These are phyloP conservation scores for Watsonalla cultraria DNA, from an alignment of 2,888 invertebrate genomes.

Conservation along the genomic window DNA sequence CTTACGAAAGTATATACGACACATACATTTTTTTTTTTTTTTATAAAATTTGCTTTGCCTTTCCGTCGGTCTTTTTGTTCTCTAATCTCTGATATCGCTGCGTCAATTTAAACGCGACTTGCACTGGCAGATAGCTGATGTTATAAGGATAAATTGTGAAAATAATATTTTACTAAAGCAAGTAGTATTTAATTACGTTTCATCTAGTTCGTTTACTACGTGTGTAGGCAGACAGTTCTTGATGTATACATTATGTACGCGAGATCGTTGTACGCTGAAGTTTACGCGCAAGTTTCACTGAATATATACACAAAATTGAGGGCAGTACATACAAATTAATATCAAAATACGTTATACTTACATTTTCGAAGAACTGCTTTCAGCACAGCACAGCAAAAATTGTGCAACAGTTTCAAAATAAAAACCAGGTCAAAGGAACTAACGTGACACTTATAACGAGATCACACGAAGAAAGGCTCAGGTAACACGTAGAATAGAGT, in stretches of 20 bases:
- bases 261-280: background rate
- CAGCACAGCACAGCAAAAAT: conserved; percentile 33
- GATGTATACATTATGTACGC: background rate
- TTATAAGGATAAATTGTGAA: too few relatives aligned
- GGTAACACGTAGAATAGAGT: conserved; percentile 24
- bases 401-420: conserved; percentile 63
- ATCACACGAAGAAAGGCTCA: conserved; percentile 22
- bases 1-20: too few relatives aligned
- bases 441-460: conserved; percentile 25
- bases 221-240: too few relatives aligned
- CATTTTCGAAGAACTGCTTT: conserved; percentile 24
- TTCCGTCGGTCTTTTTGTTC: too few relatives aligned
- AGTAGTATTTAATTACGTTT: too few relatives aligned
- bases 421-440: conserved; percentile 55
- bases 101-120: too few relatives aligned
- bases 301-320: background rate
- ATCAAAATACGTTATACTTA: conserved; percentile 20
- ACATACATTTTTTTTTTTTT: too few relatives aligned
- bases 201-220: too few relatives aligned
- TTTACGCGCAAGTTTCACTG: background rate
- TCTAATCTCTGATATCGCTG: too few relatives aligned
- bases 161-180: too few relatives aligned
- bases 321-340: background rate
- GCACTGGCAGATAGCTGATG: too few relatives aligned
- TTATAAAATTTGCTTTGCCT: too few relatives aligned